Percentiles rank a stretch among this genome's conserved stretches.
Conservation (phyloP, 2,888 invertebrate species). For the Hipparchia semele region DNA sequence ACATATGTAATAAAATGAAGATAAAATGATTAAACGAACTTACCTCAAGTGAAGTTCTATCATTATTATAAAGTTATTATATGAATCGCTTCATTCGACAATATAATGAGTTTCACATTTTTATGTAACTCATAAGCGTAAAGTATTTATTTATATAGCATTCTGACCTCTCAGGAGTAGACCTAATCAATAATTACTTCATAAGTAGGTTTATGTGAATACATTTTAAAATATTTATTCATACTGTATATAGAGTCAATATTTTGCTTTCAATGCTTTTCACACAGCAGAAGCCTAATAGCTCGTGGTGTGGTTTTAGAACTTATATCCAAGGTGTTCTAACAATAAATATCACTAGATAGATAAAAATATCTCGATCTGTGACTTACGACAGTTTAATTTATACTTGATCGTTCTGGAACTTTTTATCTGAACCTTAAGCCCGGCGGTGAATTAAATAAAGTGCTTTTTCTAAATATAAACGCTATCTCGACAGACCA, state of each 20-base stretch:
- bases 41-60: too few relatives aligned
- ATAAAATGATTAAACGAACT: too few relatives aligned
- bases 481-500: constrained; percentile 78
- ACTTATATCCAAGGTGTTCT: background rate
- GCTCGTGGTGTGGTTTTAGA: background rate
- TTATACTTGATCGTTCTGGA: constrained; percentile 49
- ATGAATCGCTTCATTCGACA: too few relatives aligned
- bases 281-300: too few relatives aligned
- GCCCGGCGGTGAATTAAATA: constrained; percentile 78
- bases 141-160: too few relatives aligned
- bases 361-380: background rate
- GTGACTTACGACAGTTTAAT: constrained; percentile 15
- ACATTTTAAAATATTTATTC: background rate
- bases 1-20: too few relatives aligned
- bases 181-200: background rate
- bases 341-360: background rate
- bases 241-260: too few relatives aligned
- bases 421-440: constrained; percentile 77
- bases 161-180: too few relatives aligned
- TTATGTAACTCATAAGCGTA: too few relatives aligned
- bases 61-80: too few relatives aligned
- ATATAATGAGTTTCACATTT: too few relatives aligned
- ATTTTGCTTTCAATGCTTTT: background rate
- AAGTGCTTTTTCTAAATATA: constrained; percentile 81
- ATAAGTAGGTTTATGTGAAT: background rate